Conservation (phyloP, 2,888 invertebrate genomes). For the Zele albiditarsus region DNA sequence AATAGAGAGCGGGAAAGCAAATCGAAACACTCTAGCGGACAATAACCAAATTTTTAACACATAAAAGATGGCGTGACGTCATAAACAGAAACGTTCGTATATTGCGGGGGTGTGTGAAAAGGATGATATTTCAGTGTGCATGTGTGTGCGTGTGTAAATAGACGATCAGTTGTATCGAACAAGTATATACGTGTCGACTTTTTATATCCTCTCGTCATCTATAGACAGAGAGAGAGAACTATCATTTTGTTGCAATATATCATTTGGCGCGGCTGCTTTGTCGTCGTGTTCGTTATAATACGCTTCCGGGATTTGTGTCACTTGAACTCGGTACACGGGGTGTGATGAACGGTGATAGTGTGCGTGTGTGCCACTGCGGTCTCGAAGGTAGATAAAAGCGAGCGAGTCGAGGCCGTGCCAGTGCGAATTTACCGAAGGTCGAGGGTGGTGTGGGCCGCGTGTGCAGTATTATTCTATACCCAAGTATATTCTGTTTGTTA, state of each 20-base stretch:
- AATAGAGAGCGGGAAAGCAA: not conserved
- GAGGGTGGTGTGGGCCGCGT: slow-evolving; percentile 46
- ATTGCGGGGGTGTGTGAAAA: not conserved
- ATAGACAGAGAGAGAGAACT: too few species aligned
- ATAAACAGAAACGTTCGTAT: not conserved
- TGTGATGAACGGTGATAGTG: slow-evolving; percentile 17
- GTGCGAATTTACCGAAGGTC: slow-evolving; percentile 47
- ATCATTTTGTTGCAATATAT: not conserved
- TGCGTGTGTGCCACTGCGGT: slow-evolving; percentile 35
- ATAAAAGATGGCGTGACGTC: not conserved
- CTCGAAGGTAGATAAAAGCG: slow-evolving; percentile 46
- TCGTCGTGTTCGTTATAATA: slow-evolving; percentile 5
- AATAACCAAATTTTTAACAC: not conserved
- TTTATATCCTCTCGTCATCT: not conserved
- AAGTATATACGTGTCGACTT: not conserved
- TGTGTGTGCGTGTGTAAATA: not conserved
- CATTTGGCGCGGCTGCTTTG: slow-evolving; percentile 18
- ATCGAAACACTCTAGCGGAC: not conserved
- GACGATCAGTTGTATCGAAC: not conserved
- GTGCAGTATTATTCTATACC: slow-evolving; percentile 32
- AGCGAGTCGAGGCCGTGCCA: slow-evolving; percentile 43
- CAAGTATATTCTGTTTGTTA: slow-evolving; percentile 15
- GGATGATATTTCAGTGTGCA: not conserved
- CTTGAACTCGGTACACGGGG: slow-evolving; percentile 36
- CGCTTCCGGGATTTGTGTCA: slow-evolving; percentile 35